Base-by-base conservation (phyloP, 2,888 invertebrate genomes). In the Agapostemon virescens region DNA sequence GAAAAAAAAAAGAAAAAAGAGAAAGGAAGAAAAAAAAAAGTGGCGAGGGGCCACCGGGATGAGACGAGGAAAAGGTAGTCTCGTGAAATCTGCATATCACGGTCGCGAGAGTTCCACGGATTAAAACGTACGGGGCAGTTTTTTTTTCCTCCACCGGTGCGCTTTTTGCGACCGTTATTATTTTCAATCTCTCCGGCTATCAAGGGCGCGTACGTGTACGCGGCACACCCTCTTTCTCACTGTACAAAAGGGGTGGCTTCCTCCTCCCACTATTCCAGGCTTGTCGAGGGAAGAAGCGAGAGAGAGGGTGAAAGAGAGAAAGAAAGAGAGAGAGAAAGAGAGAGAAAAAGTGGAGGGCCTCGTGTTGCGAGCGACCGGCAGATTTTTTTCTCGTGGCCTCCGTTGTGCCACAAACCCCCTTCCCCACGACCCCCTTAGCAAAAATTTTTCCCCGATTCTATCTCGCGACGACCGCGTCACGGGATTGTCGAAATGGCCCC, bases 1-100 rank as follows among this genome's bases (percentile, higher is more conserved):
- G 23, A 13, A 20, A 55, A 52, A 55, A 67, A 68, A 78, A 49
- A 52, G 45, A 42, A 26, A 11, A 4, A 20, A 40, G 13, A 36
- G 23, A 30, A 6, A 45, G 9, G 30, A 17, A 33, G 1, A 30
- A 15, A 15, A 30, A 40, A 30, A 69, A 71, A 69, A 66, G 52
- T 38, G 61, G 69, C 69, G 74, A 77, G 82, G 81, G 81, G 82
- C 71, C 74, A 84, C 6, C 55, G 55, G 85, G 82, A 77, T 79
- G 86, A 82, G 84, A 81, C 85, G 81, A 83, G 83, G 79, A 85
- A 84, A 87, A 84, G 84, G 86, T 76, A 82, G 78, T 11, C 85
- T 81, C 85, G 84, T 82, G 83, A 86, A 88, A 91, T 91, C 90
- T 91, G 90, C 90, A 90, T 90, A 90, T 91, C 90, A 91, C 85